Percentiles rank a stretch among this genome's conserved stretches.
Conservation (phyloP, 2,113 vertebrate genomes). For the sheep (Ovis aries) region ARS-UI_Ramb_v3.0 NC_056067.1:30993001-30993500, state of each 20-base stretch:
- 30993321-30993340: background rate
- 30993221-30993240: background rate
- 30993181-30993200: background rate
- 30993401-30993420: background rate
- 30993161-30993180: background rate
- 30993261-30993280: background rate
- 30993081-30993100: background rate
- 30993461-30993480: background rate
- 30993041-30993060: background rate
- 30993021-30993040: background rate
- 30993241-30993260: background rate
- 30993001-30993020: background rate
- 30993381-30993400: background rate
- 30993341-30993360: accelerated
- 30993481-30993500: background rate
- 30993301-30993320: background rate
- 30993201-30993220: background rate
- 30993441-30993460: background rate
- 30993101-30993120: background rate
- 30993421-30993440: background rate
- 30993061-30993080: background rate
- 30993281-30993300: background rate
- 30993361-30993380: background rate
- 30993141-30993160: background rate
- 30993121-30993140: background rate